phyloP scores from a whole-genome alignment of 2,888 invertebrate genomes.

The Cylloceria caligata region DNA sequence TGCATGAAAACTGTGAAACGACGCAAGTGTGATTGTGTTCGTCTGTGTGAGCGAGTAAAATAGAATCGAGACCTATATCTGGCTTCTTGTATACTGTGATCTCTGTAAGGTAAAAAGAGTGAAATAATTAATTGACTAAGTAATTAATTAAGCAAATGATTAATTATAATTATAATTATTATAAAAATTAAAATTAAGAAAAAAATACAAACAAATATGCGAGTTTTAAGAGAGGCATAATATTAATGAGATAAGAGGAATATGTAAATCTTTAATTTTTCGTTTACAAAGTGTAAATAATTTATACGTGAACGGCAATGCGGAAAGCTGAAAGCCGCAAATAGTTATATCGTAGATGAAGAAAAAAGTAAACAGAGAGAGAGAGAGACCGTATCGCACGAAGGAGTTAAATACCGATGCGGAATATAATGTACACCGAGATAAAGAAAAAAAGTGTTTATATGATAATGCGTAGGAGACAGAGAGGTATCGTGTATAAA shows the following conservation, averaged over 20 bases:
- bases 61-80: slow-evolving; percentile 82
- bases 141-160: slow-evolving; percentile 72
- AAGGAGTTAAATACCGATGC: slow-evolving; percentile 52
- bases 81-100: slow-evolving; percentile 85
- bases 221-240: slow-evolving; percentile 73
- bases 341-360: slow-evolving; percentile 65
- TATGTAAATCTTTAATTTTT: slow-evolving; percentile 71
- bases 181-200: slow-evolving; percentile 70
- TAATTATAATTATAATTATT: slow-evolving; percentile 66
- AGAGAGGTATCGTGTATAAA: slow-evolving; percentile 72
- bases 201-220: slow-evolving; percentile 62
- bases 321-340: slow-evolving; percentile 65
- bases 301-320: slow-evolving; percentile 75
- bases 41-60: slow-evolving; percentile 73
- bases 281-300: slow-evolving; percentile 80
- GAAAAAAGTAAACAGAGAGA: slow-evolving; percentile 43
- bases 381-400: slow-evolving; percentile 60
- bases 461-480: slow-evolving; percentile 62
- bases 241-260: slow-evolving; percentile 72
- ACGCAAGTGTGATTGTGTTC: slow-evolving; percentile 45
- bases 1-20: slow-evolving; percentile 71
- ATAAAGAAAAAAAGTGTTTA: slow-evolving; percentile 55
- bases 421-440: slow-evolving; percentile 52
- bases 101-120: slow-evolving; percentile 81
- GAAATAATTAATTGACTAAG: slow-evolving; percentile 66